These are phyloP conservation scores for Agrenia bidenticulata DNA, from an alignment of 2,888 invertebrate species.

Conservation along the genomic window DNA sequence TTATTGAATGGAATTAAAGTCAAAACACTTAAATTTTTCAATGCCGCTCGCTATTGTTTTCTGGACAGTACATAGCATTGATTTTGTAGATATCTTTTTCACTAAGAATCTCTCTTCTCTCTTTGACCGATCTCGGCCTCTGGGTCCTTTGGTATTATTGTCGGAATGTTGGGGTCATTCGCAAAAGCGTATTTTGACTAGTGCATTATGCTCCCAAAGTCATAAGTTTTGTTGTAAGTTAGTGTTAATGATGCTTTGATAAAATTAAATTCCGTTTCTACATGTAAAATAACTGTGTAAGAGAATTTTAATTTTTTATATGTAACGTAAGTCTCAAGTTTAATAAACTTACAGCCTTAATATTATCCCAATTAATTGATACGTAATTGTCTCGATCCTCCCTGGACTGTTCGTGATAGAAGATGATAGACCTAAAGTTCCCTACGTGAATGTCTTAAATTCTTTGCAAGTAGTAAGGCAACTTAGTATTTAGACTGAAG, in stretches of 20 bases:
- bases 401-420: conserved; percentile 32
- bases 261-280: conserved; percentile 17
- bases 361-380: conserved; percentile 26
- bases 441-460: too few species aligned
- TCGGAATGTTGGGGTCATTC: not conserved
- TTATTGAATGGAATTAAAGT: too few species aligned
- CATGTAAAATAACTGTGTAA: not conserved
- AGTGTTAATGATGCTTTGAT: conserved; percentile 1
- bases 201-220: conserved; percentile 32
- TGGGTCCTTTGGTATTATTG: conserved; percentile 9
- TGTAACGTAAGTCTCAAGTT: not conserved
- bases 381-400: conserved; percentile 29
- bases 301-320: not conserved
- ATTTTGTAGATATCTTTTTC: conserved; percentile 20
- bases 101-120: not conserved
- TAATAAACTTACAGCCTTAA: too few species aligned
- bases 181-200: conserved; percentile 17
- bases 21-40: too few species aligned
- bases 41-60: not conserved
- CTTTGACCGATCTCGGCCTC: conserved; percentile 12
- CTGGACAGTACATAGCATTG: conserved; percentile 16
- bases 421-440: too few species aligned
- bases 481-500: too few species aligned
- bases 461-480: too few species aligned
- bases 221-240: conserved; percentile 19